Base-by-base conservation (phyloP, 2,888 invertebrate genomes). In the Pollenia labialis region DNA sequence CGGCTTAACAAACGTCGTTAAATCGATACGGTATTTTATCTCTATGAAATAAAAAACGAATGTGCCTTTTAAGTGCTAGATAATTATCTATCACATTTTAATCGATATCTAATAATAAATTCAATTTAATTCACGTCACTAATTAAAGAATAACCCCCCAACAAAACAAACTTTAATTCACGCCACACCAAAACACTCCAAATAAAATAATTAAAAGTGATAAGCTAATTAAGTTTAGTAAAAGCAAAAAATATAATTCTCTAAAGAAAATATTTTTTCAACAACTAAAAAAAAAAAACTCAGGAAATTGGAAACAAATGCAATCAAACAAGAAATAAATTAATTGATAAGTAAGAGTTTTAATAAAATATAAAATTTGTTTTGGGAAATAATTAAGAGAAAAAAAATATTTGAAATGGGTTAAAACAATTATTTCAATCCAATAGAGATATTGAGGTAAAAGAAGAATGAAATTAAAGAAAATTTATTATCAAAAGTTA, bases 201-300 rank as follows among this genome's bases (percentile, higher is more conserved):
- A 75, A 64, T 12, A 14, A 64, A 71, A 42, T 48, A 75, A 64
- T 71, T 75, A 50, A 58, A 85, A 76, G 3, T 40, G 56, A 85
- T 72, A 81, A 85, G 66, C 85, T 69, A 76, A 81, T 85, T 85
- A 80, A 81, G 52, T 8, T n/a, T 48, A 64, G 46, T 46, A 64
- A 10, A 18, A 50, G 56, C 16, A 75, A 40, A 44, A 32, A 10
- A 18, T 46, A 62, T 56, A 46, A 60, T 46, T 72, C 40, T 44
- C 46, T 64, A 12, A 54, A 72, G 71, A 68, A 40, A 48, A 23
- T 72, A 46, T 9, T n/a, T 48, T 50, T 62, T 42, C 1, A 12
- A 40, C 6, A 32, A 32, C 2, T 11, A 56, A 56, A 12, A 56
- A 4, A 10, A 32, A 68, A 66, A 66, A 18, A 64, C 16, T 18